Evolutionary conservation across 2,797 vertebrate species (phyloP), one percentile per base, ranked within the genome.

Genomic region (Phalloptychus januarius): DNA sequence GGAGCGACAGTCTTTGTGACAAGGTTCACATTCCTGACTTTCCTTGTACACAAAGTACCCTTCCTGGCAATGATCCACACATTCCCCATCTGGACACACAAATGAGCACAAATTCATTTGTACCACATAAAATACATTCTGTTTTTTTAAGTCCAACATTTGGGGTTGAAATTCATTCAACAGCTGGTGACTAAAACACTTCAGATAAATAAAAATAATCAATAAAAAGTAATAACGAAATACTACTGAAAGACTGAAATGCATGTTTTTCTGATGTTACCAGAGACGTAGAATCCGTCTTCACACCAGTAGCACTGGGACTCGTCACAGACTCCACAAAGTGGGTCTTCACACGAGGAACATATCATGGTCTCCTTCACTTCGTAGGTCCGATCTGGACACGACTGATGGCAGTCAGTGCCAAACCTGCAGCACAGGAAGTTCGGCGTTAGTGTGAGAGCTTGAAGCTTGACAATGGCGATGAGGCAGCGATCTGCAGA

Each of bases 361-460:
- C 98, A 99, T 31, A 48, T 77, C 85, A 89, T 93, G 33, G 72
- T 75, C 6, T 40, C 33, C 28, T 92, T 86, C 40, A 89, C 90
- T 46, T 54, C 84, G 84, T 95, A 97, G n/a, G 96, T 98, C 44
- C 94, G 87, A 78, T 96, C 94, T 4, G 98, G 98, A 73, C 98
- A 99, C 40, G 79, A 87, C 85, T 85, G 91, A 76, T 97, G 95
- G 76, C 98, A 99, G 36, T 33, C 92, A 0, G 88, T 50, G 61
- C 88, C 92, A 72, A 96, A 96, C 90, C 98, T 99, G 80, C 71
- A 31, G 77, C 18, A 38, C 33, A 63, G 2, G 31, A 70, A 28
- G 25, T 15, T 36, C 15, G 7, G 1, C 33, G 12, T 75, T 15
- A 78, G 5, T n/a, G 56, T 50, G 18, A 69, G 3, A 25, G 36